Conservation (phyloP, 2,113 vertebrate species). For the Lampris incognitus region DNA sequence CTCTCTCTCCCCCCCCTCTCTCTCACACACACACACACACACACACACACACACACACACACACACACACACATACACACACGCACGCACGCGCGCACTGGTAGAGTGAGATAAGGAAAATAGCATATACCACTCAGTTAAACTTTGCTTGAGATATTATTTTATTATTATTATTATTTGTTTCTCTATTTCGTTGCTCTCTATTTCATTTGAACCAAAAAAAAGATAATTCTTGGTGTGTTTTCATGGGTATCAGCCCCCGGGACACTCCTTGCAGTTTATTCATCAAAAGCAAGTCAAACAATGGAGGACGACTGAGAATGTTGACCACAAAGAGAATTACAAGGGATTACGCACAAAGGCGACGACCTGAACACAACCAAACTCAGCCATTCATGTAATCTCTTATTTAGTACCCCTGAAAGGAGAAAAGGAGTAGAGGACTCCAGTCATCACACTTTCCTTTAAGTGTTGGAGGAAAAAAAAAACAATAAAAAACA, state of each 20-base stretch:
- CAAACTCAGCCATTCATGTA: conserved; percentile 69
- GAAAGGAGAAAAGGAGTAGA: conserved; percentile 14
- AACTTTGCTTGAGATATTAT: conserved; percentile 4
- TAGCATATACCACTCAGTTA: background rate
- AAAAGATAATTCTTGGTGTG: conserved; percentile 17
- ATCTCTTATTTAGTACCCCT: conserved; percentile 52
- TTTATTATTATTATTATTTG: background rate
- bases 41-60: conserved; percentile 1
- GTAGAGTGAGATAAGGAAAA: no score
- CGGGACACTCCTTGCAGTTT: background rate
- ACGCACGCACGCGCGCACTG: no score
- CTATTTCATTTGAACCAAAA: background rate
- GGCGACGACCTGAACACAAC: conserved; percentile 58
- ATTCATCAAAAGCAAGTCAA: conserved; percentile 11
- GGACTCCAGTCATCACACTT: conserved; percentile 14
- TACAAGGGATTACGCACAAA: conserved; percentile 74
- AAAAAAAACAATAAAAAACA: background rate
- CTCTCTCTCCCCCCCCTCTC: background rate
- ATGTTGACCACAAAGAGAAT: conserved; percentile 72
- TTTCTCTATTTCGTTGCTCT: no score
- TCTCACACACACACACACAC: background rate
- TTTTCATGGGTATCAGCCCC: conserved; percentile 15
- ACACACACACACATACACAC: no score
- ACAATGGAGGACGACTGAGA: conserved; percentile 64
- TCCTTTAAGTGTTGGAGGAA: conserved; percentile 1